These are phyloP conservation scores for Scophthalmus maximus DNA, from an alignment of 2,113 vertebrate genomes.

Conservation along the genomic window DNA sequence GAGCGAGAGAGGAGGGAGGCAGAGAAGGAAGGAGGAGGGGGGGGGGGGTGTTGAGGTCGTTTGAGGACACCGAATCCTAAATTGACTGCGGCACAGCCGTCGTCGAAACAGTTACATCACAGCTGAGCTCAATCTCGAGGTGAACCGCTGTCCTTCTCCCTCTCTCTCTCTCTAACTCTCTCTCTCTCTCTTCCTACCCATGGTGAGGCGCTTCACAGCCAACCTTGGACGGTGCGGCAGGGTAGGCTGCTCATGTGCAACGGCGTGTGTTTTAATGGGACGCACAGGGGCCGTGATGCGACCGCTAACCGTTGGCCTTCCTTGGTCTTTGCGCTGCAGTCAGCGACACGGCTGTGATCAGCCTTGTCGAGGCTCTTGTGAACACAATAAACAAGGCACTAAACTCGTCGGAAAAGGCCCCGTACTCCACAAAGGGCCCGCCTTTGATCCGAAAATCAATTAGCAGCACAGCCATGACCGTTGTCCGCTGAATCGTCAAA, in stretches of 20 bases:
- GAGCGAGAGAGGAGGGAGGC: neutral
- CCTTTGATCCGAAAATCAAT: conserved; percentile 16
- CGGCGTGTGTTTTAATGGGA: conserved; percentile 11
- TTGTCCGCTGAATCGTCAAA: neutral
- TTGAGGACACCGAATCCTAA: conserved; percentile 75
- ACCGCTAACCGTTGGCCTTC: neutral
- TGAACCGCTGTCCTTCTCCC: conserved; percentile 55
- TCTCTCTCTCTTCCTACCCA: conserved; percentile 23
- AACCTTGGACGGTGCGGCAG: conserved; percentile 3
- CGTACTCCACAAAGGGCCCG: conserved; percentile 1
- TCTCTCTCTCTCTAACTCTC: too few relatives aligned
- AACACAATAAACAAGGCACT: conserved; percentile 8
- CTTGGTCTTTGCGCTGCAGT: too few relatives aligned
- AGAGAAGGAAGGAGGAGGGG: conserved; percentile 7
- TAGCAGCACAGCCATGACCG: neutral
- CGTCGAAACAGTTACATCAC: conserved; percentile 72
- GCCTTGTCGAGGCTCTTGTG: neutral
- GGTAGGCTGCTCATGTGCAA: too few relatives aligned
- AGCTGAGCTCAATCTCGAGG: conserved; percentile 59
- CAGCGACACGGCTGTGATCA: too few relatives aligned
- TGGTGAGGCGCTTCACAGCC: conserved; percentile 14
- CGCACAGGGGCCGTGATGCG: neutral
- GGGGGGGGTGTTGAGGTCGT: conserved; percentile 65
- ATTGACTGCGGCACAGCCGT: conserved; percentile 74
- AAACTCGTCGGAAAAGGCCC: neutral